Evolutionary conservation across 2,113 vertebrate species (phyloP).

Genomic region (Ameiurus melas): DNA sequence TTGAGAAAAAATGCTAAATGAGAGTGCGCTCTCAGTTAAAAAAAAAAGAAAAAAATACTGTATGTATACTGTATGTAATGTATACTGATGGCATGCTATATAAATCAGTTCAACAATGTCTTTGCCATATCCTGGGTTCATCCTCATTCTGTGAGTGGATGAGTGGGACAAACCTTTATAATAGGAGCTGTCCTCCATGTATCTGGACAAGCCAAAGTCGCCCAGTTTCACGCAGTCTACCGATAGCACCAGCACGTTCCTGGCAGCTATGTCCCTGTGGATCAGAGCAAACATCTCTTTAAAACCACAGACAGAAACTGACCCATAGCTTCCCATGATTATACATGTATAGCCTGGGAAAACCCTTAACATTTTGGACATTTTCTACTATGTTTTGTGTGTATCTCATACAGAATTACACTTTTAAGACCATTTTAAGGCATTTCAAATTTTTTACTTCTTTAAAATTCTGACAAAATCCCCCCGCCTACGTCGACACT

Average conservation of each 20-base stretch:
- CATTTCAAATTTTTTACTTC: no score
- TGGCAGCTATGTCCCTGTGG: constrained; percentile 95
- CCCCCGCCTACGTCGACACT: neutral
- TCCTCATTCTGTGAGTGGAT: neutral
- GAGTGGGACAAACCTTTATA: constrained; percentile 85
- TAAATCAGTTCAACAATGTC: neutral
- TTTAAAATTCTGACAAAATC: neutral
- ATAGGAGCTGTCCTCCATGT: constrained; percentile 99
- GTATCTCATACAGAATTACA: neutral
- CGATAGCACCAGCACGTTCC: constrained; percentile 94
- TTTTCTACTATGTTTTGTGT: neutral
- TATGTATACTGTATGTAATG: no score
- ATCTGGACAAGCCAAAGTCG: constrained; percentile 95
- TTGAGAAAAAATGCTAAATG: neutral
- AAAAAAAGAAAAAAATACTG: no score
- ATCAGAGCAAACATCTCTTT: constrained; percentile 42
- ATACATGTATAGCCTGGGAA: neutral
- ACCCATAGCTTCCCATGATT: neutral
- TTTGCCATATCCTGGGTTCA: neutral
- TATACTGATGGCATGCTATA: neutral
- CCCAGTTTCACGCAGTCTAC: constrained; percentile 95
- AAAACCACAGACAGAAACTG: constrained; percentile 3
- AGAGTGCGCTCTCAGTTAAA: neutral
- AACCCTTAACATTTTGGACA: neutral
- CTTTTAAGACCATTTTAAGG: neutral